Base-by-base conservation (phyloP, 2,113 vertebrate species). In the Triplophysa dalaica region DNA sequence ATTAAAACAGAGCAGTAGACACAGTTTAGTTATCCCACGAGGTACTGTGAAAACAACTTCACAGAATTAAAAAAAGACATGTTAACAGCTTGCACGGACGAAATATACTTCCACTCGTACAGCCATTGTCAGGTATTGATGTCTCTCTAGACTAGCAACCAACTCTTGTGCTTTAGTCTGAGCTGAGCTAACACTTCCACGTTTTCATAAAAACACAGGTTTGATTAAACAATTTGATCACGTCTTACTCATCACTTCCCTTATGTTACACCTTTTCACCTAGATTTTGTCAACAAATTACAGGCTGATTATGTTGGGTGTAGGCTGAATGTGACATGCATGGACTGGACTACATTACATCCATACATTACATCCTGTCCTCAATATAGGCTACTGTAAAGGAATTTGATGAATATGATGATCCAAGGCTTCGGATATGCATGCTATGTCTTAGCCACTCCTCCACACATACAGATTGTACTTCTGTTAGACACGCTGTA, bases 391-490 rank as follows among this genome's bases (percentile, higher is more conserved):
- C n/a, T 60, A 24, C 63, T 74, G 26, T 74, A 33, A 38, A 58
- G 8, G 70, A 54, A 45, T 64, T 43, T 75, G 48, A 75, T 70
- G 52, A 75, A 75, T 75, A n/a, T n/a, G n/a, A 16, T 75, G 58
- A 43, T 24, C 38, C 52, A 2, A 22, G 61, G 22, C 52, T 56
- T 45, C 56, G 61, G n/a, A 14, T 56, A 8, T 68, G 63, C 22
- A 64, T 77, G 54, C 75, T 69, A 48, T 65, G 29, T 70, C 38
- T 48, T 56, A 38, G 56, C 38, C 45, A 26, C 24, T 52, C 65
- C 77, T 73, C 43, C n/a, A 65, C 52, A 17, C 65, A 38, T 33
- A 33, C 29, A 33, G 29, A 33, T 33, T 33, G 29, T 33, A 4
- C 29, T 33, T 33, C 4, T 33, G 29, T 33, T 5, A 33, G 5